Evolutionary conservation across 1,140 invertebrate genomes (phyloP), one percentile per base, ranked within the genome.

Genomic region (Rhagoletis zephyria): DNA sequence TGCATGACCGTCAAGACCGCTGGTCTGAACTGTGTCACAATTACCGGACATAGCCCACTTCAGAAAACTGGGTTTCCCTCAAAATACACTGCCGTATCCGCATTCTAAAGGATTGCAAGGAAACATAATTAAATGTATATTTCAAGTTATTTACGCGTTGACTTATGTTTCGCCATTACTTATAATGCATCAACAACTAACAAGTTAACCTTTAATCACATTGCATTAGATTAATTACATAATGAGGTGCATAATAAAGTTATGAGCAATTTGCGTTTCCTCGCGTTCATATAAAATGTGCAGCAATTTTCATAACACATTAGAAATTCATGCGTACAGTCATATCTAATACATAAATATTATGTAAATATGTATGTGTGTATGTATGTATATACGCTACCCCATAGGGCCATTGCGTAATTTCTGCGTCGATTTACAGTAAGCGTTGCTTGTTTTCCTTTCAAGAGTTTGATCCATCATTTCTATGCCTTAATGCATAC

Each of bases 201-300:
- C 56, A 56, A 81, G 45, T 81, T 81, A 42, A 81, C 74, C n/a
- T 81, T 56, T 81, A 81, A 81, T 81, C 74, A 51, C 48, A 81
- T 56, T 81, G 12, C 51, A 81, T 81, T 81, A 56, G 16, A 81
- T 81, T 56, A 81, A 81, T 81, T 81, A 81, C 74, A 56, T 81
- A 81, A 81, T 81, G 56, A 81, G 56, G 48, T 81, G 74, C 74
- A 56, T 81, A 81, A 81, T 19, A 81, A 81, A 81, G 48, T 81
- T 81, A 42, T 56, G 48, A 7, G 48, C 74, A 81, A 81, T 81
- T 81, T 81, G 9, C 19, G 3, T 81, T 59, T 56, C 74, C 74
- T 56, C 48, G 74, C 74, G 56, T 14, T 81, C 16, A 19, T 16
- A 81, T 81, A 81, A 74, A 30, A 81, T 81, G 51, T 81, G 48